phyloP scores from a whole-genome alignment of 2,113 vertebrate genomes.

The Redunca redunca region DNA sequence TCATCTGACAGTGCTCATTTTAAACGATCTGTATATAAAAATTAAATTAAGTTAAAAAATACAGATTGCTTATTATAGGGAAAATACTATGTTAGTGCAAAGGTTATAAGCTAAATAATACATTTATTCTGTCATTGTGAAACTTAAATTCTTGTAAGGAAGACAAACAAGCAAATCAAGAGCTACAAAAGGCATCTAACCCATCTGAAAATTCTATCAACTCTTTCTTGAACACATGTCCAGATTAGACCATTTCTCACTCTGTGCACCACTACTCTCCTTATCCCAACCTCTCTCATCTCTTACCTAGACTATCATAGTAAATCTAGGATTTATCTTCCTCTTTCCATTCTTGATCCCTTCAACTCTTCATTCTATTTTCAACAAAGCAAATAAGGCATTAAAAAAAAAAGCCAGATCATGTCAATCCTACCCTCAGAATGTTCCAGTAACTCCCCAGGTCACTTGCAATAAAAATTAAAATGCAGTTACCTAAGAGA shows the following conservation, averaged over 20 bases:
- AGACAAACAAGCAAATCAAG: not conserved
- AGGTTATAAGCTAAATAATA: not conserved
- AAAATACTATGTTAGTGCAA: not conserved
- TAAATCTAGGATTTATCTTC: not conserved
- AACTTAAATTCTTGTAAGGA: not conserved
- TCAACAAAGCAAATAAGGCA: not conserved
- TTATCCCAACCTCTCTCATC: not conserved
- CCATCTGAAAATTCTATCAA: not conserved
- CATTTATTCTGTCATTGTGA: not conserved
- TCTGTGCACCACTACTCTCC: not conserved
- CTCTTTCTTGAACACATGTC: not conserved
- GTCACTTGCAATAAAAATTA: not conserved
- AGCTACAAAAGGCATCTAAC: not conserved
- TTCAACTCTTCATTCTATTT: not conserved
- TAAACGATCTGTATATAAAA: not conserved
- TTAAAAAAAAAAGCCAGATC: not conserved
- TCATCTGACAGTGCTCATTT: not conserved
- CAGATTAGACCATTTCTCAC: not conserved
- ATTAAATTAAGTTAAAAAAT: slow-evolving; percentile 17
- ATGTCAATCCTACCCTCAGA: not conserved
- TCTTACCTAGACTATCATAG: not conserved
- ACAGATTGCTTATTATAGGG: not conserved
- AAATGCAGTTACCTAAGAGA: not conserved
- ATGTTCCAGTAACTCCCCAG: not conserved
- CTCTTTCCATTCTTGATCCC: not conserved